phyloP scores from a whole-genome alignment of 2,113 vertebrate genomes.

The Formicarius rufipectus region DNA sequence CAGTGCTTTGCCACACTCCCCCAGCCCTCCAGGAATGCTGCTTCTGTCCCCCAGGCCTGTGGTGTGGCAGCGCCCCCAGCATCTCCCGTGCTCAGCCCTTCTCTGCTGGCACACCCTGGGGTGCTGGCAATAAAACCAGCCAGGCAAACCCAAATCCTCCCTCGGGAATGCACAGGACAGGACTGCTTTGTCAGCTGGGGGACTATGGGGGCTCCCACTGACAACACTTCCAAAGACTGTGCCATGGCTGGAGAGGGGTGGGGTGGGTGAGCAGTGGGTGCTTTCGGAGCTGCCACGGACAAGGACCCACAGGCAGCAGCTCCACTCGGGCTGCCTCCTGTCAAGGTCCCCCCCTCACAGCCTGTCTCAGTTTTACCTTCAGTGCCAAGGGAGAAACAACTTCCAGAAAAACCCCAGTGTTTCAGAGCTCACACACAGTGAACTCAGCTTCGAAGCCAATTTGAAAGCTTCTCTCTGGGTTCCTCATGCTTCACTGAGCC shows the following conservation, averaged over 20 bases:
- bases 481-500: not conserved
- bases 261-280: not conserved
- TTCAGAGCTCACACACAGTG: not conserved
- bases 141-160: not conserved
- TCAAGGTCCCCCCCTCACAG: not conserved
- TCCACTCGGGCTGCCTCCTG: not conserved
- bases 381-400: not conserved
- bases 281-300: not conserved
- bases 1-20: not conserved
- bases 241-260: not conserved
- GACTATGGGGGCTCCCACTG: not conserved
- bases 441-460: not conserved
- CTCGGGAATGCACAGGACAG: not conserved
- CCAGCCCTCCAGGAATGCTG: not conserved
- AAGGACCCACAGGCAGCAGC: not conserved
- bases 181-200: not conserved
- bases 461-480: not conserved
- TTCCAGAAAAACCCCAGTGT: not conserved
- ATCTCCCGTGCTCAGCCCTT: not conserved
- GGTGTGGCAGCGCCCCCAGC: not conserved
- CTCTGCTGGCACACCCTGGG: rapidly evolving
- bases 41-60: not conserved
- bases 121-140: not conserved
- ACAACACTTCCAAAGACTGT: not conserved
- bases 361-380: not conserved